These are phyloP conservation scores for Sisyra terminalis DNA, from an alignment of 2,888 invertebrate species.

Conservation along the genomic window DNA sequence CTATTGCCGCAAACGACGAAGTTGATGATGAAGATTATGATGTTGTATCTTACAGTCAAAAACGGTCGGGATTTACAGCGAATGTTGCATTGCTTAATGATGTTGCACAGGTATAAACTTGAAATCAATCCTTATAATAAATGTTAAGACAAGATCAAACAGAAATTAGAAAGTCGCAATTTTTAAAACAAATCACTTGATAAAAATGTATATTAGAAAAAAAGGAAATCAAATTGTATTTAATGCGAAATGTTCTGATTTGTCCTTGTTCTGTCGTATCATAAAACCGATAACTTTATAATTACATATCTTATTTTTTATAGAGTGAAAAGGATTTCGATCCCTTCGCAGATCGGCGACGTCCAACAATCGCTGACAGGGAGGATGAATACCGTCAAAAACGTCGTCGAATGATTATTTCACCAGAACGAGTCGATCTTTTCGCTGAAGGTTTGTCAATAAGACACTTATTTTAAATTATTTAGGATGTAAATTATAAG, in stretches of 20 bases:
- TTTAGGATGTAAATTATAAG: neutral
- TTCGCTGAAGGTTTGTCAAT: constrained; percentile 84
- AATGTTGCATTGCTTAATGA: constrained; percentile 82
- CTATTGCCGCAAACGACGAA: constrained; percentile 93
- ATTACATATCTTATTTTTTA: constrained; percentile 13
- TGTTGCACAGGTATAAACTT: constrained; percentile 75
- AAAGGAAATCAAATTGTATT: no score
- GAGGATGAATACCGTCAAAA: constrained; percentile 94
- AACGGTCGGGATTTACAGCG: constrained; percentile 66
- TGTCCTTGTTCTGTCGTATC: no score
- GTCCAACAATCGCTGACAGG: constrained; percentile 85
- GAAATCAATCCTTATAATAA: no score
- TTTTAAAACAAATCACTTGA: neutral
- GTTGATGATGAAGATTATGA: constrained; percentile 88
- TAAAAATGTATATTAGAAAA: neutral
- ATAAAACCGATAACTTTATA: no score
- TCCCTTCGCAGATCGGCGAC: constrained; percentile 82
- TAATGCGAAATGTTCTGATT: no score
- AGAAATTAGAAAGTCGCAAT: neutral
- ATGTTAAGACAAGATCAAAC: no score
- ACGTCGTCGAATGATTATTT: constrained; percentile 81
- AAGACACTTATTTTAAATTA: constrained; percentile 12
- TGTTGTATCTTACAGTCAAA: constrained; percentile 50
- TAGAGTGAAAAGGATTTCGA: constrained; percentile 86
- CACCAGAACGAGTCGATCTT: constrained; percentile 92